Evolutionary conservation across 2,888 invertebrate species (phyloP).

Genomic region (Ichneumoninae sp.): DNA sequence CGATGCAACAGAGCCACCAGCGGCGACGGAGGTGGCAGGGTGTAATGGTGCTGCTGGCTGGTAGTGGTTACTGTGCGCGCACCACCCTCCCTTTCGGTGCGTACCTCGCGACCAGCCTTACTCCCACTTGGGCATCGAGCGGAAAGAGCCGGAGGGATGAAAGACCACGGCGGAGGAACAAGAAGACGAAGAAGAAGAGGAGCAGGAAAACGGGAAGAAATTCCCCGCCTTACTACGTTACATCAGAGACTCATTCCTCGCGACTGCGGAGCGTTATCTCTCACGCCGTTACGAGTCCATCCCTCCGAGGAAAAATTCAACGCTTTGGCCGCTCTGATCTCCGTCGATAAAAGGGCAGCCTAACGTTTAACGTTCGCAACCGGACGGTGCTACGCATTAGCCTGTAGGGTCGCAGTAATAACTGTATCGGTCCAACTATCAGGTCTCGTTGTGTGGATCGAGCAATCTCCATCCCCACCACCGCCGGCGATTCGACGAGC

Average conservation of each 20-base stretch:
- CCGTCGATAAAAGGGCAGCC: not conserved
- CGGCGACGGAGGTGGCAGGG: constrained; percentile 67
- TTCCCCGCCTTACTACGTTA: constrained; percentile 7
- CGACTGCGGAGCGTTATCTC: not conserved
- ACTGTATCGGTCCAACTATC: constrained; percentile 13
- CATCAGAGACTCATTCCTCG: constrained; percentile 24
- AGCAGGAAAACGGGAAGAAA: not conserved
- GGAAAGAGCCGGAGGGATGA: constrained; percentile 6
- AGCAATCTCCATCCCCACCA: constrained; percentile 60
- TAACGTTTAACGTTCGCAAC: not conserved
- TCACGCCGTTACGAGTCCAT: not conserved
- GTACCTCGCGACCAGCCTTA: constrained; percentile 14
- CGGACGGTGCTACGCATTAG: constrained; percentile 31
- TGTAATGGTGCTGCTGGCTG: constrained; percentile 64
- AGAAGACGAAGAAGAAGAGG: not conserved
- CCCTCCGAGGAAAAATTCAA: not conserved
- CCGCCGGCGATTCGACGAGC: constrained; percentile 25
- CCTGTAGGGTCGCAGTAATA: constrained; percentile 30
- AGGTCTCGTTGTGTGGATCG: constrained; percentile 58
- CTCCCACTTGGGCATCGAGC: constrained; percentile 1
- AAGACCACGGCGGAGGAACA: not conserved
- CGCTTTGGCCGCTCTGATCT: not conserved
- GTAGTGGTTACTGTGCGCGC: constrained; percentile 53
- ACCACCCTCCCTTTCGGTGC: constrained; percentile 25
- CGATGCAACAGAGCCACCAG: constrained; percentile 81